These are phyloP conservation scores for Odontomachus brunneus DNA, from an alignment of 1,140 invertebrate species.

Conservation along the genomic window DNA sequence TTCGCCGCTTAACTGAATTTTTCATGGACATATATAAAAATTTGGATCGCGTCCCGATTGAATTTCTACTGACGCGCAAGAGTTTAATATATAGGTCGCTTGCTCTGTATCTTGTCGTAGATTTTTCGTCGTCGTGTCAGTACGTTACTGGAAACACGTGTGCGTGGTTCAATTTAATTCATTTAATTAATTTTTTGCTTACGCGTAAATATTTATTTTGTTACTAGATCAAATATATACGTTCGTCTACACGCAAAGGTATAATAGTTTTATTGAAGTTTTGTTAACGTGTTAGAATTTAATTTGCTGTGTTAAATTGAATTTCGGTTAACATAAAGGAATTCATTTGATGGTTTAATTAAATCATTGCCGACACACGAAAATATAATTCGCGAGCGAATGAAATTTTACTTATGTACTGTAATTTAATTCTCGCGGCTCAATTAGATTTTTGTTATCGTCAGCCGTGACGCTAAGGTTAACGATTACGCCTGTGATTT, in stretches of 20 bases:
- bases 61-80: not conserved
- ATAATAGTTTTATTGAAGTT: not conserved
- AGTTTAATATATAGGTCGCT: conserved; percentile 1
- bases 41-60: conserved; percentile 20
- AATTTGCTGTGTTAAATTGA: not conserved
- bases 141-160: not conserved
- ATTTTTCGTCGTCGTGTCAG: not conserved
- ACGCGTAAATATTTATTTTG: not conserved
- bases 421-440: conserved; percentile 7
- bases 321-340: not conserved
- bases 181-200: conserved; percentile 28
- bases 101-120: not conserved
- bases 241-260: not conserved
- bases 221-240: conserved; percentile 2
- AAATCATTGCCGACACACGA: not conserved
- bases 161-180: not conserved
- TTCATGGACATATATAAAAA: not conserved
- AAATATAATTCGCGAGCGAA: conserved; percentile 22
- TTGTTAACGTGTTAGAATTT: no score
- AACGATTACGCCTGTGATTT: conserved; percentile 56
- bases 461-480: conserved; percentile 38
- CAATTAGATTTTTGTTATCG: conserved; percentile 30
- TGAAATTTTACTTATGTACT: conserved; percentile 12
- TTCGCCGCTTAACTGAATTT: conserved; percentile 32
- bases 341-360: conserved; percentile 1